Evolutionary conservation across 2,113 vertebrate species (phyloP), one percentile per base, ranked within the genome.

Genomic region (Nothoprocta pentlandii): DNA sequence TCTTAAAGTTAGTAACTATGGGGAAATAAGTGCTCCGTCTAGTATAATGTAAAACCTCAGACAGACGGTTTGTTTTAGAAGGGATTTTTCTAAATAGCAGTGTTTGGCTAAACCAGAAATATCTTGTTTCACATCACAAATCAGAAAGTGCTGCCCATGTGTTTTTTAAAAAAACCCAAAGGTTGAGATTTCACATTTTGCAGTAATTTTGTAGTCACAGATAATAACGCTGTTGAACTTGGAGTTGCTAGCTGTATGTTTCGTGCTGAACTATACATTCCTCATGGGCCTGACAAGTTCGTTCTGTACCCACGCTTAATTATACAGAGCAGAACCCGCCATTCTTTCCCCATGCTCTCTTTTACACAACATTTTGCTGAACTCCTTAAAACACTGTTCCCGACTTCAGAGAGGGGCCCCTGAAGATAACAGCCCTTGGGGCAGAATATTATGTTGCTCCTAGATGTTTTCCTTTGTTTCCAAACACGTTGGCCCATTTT

Each of bases 41-140:
- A n/a, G 3, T 92, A 75, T 73, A 94, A 69, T 75, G 62, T 94
- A 59, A 91, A 93, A 80, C 44, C 61, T 96, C 94, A 95, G 89
- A 51, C 80, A 94, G 91, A 95, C 93, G 90, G 23, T 88, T 95
- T 92, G 67, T 62, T 96, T 94, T 86, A 88, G 64, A 93, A 96
- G 63, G 53, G 80, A 63, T 96, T 97, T 97, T 92, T 98, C 87
- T 96, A 90, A 96, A 69, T 46, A 95, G 86, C 86, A 82, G 67
- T 80, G 91, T 97, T 96, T 87, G 85, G 92, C 66, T 76, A 68
- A 92, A 92, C 81, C 70, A 95, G 89, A 94, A 97, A 93, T 77
- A 89, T 32, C 87, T 96, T 94, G 47, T 96, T 97, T 97, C 13
- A 0, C 82, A 88, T 94, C 74, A 87, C 80, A 97, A 90, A 92